Evolutionary conservation across 2,888 invertebrate genomes (phyloP).

Genomic region (Pharmacophagus antenor): DNA sequence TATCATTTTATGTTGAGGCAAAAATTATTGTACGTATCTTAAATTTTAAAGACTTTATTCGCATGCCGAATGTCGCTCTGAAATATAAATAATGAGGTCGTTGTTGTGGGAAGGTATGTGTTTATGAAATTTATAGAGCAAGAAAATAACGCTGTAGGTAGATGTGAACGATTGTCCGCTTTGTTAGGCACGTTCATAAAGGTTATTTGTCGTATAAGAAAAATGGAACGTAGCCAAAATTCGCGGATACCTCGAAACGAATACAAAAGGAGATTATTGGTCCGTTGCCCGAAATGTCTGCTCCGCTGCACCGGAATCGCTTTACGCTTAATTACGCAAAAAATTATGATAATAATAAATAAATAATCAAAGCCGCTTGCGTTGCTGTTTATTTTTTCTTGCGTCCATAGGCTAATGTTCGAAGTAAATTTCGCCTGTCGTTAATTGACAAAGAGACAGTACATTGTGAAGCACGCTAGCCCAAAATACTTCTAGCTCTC

Average conservation of each 20-base stretch:
- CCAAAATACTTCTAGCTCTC: too few species aligned
- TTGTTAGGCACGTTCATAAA: constrained; percentile 14
- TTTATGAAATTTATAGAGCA: not conserved
- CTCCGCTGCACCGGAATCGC: constrained; percentile 18
- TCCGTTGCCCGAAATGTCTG: constrained; percentile 28
- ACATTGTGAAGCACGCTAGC: too few species aligned
- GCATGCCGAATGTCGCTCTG: too few species aligned
- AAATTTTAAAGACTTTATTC: too few species aligned
- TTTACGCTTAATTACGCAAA: constrained; percentile 25
- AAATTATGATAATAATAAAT: constrained; percentile 9
- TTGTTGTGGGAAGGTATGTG: not conserved
- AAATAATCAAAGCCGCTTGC: constrained; percentile 5
- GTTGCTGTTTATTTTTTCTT: not conserved
- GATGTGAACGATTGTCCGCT: constrained; percentile 1
- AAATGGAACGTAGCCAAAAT: constrained; percentile 30
- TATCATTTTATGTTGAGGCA: too few species aligned
- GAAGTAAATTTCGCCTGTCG: not conserved
- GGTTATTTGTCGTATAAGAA: constrained; percentile 18
- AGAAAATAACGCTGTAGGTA: not conserved
- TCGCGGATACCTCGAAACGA: constrained; percentile 23
- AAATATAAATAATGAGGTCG: too few species aligned
- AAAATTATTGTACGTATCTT: too few species aligned
- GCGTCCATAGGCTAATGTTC: not conserved
- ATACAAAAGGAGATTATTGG: constrained; percentile 28
- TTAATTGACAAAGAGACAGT: too few species aligned